These are phyloP conservation scores for Mesoligia furuncula DNA, from an alignment of 2,888 invertebrate species.

Conservation along the genomic window DNA sequence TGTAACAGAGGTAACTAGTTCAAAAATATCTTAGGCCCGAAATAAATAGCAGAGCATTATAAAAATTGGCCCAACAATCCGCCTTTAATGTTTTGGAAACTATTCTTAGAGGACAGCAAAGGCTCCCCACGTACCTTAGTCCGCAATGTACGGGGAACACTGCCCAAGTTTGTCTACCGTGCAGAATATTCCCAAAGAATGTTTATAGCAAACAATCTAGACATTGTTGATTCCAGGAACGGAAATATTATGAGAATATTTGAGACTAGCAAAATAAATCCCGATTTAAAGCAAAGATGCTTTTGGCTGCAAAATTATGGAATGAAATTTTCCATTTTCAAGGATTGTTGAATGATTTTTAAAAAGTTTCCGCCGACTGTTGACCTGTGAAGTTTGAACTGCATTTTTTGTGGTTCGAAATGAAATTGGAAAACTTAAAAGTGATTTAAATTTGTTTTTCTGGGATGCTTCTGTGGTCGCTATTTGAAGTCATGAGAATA, in stretches of 20 bases:
- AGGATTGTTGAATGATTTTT: conserved; percentile 46
- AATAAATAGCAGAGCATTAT: conserved; percentile 33
- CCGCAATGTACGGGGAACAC: conserved; percentile 40
- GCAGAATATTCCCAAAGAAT: conserved; percentile 63
- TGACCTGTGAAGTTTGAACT: conserved; percentile 15
- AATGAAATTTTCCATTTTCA: conserved; percentile 34
- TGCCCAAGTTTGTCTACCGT: conserved; percentile 53
- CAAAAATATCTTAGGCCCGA: not conserved
- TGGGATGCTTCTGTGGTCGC: not conserved
- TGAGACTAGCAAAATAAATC: conserved; percentile 37
- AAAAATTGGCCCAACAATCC: conserved; percentile 47
- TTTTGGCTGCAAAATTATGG: conserved; percentile 37
- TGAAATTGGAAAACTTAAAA: conserved; percentile 8
- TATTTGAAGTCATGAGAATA: not conserved
- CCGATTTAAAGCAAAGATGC: conserved; percentile 38
- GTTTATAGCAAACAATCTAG: conserved; percentile 61
- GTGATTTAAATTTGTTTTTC: not conserved
- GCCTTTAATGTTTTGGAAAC: conserved; percentile 65
- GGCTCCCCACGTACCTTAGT: conserved; percentile 37
- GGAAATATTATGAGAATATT: conserved; percentile 59
- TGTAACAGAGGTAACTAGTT: not conserved
- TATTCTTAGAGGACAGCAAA: conserved; percentile 63
- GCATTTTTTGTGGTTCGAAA: conserved; percentile 9
- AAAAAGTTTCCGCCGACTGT: conserved; percentile 6
- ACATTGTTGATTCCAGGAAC: conserved; percentile 52